Percentiles rank a stretch among this genome's conserved stretches.
Evolutionary conservation across 1,140 invertebrate genomes (phyloP).

Genomic region (Aphaenogaster rudis): DNA sequence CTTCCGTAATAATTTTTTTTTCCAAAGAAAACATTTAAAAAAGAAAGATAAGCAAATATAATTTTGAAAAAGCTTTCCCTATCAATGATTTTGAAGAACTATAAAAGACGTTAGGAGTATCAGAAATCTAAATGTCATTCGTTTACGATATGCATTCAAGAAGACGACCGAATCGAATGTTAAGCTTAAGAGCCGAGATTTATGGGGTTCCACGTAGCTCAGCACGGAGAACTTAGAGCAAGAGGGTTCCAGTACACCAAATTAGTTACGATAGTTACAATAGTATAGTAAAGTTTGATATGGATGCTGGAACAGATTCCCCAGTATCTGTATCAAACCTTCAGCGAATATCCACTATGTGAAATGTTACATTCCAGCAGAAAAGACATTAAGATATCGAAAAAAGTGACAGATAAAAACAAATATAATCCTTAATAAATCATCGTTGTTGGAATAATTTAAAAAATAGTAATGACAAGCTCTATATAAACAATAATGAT

Average conservation of each 20-base stretch:
- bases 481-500: not conserved
- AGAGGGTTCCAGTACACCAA: constrained; percentile 43
- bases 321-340: not conserved
- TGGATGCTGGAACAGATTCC: not conserved
- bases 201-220: constrained; percentile 31
- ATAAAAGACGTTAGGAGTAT: not conserved
- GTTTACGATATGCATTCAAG: not conserved
- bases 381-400: not conserved
- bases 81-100: not conserved
- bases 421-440: not conserved
- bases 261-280: constrained; percentile 61
- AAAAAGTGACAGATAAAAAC: not conserved
- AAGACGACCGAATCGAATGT: constrained; percentile 10
- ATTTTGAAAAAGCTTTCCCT: not conserved
- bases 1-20: not conserved
- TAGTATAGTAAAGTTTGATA: not conserved
- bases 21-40: not conserved
- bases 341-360: not conserved
- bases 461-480: not conserved
- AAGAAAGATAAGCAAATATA: not conserved
- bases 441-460: not conserved
- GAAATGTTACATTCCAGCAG: not conserved
- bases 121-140: not conserved
- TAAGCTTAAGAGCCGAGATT: constrained; percentile 39
- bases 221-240: constrained; percentile 5